Evolutionary conservation across 2,113 vertebrate species (phyloP).

Genomic region (Callipepla squamata): DNA sequence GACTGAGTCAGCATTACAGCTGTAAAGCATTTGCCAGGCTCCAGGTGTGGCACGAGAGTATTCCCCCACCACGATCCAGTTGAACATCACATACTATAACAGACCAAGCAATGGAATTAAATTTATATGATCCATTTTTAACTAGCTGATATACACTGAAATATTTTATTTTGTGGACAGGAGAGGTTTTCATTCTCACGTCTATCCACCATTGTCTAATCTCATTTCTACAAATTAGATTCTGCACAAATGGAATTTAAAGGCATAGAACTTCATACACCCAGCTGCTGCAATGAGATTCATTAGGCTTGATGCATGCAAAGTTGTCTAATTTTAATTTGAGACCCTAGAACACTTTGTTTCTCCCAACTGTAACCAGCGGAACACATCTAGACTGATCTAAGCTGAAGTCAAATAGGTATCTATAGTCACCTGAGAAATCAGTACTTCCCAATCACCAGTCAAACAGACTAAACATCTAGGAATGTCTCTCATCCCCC

Average conservation of each 20-base stretch:
- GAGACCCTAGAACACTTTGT: background rate
- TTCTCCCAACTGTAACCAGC: background rate
- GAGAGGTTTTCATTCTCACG: background rate
- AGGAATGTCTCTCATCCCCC: background rate
- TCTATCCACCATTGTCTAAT: background rate
- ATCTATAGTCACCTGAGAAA: background rate
- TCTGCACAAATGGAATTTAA: background rate
- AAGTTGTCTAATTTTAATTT: background rate
- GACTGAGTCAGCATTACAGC: conserved; percentile 30
- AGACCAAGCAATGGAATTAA: background rate
- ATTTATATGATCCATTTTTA: background rate
- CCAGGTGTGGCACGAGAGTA: background rate
- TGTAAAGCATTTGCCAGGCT: background rate
- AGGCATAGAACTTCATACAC: background rate
- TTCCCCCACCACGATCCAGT: background rate
- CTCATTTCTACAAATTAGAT: background rate
- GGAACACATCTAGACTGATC: background rate
- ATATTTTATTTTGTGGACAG: background rate
- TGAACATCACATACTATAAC: fast-evolving
- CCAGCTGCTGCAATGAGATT: background rate
- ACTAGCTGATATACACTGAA: background rate
- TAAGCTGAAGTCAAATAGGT: background rate
- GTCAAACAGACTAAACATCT: background rate
- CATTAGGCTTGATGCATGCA: background rate
- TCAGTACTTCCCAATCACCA: background rate